Percentiles rank a stretch among this genome's conserved stretches.
These are phyloP conservation scores for Pogonomyrmex barbatus DNA, from an alignment of 1,140 invertebrate genomes.

Conservation along the genomic window DNA sequence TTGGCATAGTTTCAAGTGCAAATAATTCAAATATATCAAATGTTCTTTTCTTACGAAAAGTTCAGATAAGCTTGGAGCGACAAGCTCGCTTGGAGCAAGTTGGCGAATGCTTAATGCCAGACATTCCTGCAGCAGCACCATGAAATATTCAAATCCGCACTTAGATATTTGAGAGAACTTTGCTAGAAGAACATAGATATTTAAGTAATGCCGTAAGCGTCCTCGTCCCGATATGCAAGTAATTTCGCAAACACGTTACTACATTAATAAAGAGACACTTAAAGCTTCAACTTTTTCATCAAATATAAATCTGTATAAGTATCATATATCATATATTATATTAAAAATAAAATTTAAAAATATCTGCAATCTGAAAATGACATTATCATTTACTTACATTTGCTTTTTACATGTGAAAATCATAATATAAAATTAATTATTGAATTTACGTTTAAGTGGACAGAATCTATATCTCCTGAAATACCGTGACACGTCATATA, in stretches of 20 bases:
- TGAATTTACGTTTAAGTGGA: background rate
- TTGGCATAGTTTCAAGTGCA: background rate
- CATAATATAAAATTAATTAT: background rate
- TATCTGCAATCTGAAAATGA: background rate
- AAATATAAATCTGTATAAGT: background rate
- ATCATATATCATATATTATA: background rate
- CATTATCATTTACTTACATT: background rate
- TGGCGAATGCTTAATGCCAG: background rate
- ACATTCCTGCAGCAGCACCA: background rate
- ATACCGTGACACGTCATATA: background rate
- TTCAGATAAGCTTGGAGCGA: background rate
- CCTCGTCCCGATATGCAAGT: background rate
- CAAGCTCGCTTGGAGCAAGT: background rate
- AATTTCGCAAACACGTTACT: background rate
- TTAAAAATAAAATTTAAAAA: background rate
- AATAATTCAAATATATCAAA: slow-evolving; percentile 17
- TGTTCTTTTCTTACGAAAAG: background rate
- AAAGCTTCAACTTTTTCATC: background rate
- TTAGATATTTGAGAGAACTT: background rate
- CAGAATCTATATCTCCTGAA: background rate
- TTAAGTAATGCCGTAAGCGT: background rate
- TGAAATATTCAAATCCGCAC: slow-evolving; percentile 10
- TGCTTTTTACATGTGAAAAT: background rate
- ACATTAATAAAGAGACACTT: background rate
- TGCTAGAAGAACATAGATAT: slow-evolving; percentile 11